Evolutionary conservation across 1,140 invertebrate genomes (phyloP), one percentile per base, ranked within the genome.

Genomic region (Panonychus citri): DNA sequence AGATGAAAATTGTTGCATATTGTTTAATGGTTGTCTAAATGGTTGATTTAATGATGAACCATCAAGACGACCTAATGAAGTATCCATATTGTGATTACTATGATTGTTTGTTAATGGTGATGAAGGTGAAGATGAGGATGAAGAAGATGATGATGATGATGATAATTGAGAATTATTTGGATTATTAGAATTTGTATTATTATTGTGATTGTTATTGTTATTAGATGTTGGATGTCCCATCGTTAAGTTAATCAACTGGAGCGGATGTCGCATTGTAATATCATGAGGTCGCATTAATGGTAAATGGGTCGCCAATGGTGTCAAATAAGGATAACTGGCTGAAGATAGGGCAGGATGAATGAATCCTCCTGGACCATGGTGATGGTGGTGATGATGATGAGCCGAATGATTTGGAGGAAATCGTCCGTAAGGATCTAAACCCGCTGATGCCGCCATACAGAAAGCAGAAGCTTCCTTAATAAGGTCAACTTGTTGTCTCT

Each of bases 401-500:
- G 28, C 21, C 12, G 49, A 25, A 25, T 17, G 24, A 25, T 21
- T 51, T 1, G 25, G 10, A 10, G 49, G 17, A 12, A 17, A 51
- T 28, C 49, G 28, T n/a, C 24, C 17, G 19, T 51, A 51, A 4
- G 49, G 49, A 27, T 51, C 49, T 19, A 46, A 19, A 2, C 43
- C 43, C 2, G 43, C 43, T 7, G 43, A n/a, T 10, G 43, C 43
- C 12, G 49, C 49, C 49, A 51, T 51, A 30, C 49, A 51, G n/a
- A 51, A 30, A 21, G 49, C 25, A 8, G 49, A 17, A 2, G 24
- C 24, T 37, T 34, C 34, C 27, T 53, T 53, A 4, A 54, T 57
- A 2, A 60, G 50, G 61, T 64, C 58, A 21, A 77, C 76, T 25
- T 77, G 77, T 10, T 84, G 82, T 49, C 89, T 73, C 68, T 95